Percentiles rank a stretch among this genome's conserved stretches.
phyloP scores from a whole-genome alignment of 2,888 invertebrate species.

The Xylota sylvarum region DNA sequence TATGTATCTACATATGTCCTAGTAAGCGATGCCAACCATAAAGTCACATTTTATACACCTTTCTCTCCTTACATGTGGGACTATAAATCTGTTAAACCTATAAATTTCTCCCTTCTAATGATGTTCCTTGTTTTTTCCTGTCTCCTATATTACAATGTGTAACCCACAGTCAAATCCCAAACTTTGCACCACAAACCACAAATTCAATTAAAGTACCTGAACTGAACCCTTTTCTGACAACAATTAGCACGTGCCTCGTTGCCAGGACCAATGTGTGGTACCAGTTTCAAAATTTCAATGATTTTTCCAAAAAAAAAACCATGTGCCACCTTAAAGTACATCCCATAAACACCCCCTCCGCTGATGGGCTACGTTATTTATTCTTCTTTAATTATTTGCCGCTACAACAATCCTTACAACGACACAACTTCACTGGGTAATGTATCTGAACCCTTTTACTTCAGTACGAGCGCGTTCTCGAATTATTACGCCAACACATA shows the following conservation, averaged over 20 bases:
- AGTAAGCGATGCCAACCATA: too few relatives aligned
- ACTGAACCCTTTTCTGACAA: conserved; percentile 3
- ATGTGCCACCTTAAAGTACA: conserved; percentile 12
- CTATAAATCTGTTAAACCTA: not conserved
- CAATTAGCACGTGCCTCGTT: conserved; percentile 35
- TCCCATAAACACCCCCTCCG: not conserved
- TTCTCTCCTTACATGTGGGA: not conserved
- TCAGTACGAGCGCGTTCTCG: conserved; percentile 15
- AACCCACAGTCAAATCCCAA: conserved; percentile 1
- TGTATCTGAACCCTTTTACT: conserved; percentile 46
- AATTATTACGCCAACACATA: conserved; percentile 49
- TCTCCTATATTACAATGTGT: not conserved
- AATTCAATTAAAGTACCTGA: conserved; percentile 30
- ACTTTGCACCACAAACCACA: conserved; percentile 20
- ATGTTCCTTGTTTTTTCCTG: not conserved
- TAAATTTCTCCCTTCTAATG: not conserved
- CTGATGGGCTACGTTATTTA: conserved; percentile 46
- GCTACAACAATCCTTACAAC: conserved; percentile 34
- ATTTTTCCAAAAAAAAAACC: conserved; percentile 8
- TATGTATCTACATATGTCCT: too few relatives aligned
- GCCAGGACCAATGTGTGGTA: conserved; percentile 15
- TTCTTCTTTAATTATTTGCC: conserved; percentile 44
- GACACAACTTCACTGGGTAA: conserved; percentile 8
- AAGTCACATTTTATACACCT: too few relatives aligned
- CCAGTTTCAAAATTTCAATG: conserved; percentile 46